Percentiles rank a stretch among this genome's conserved stretches.
phyloP scores from a whole-genome alignment of 2,888 invertebrate species.

The Baronia brevicornis region DNA sequence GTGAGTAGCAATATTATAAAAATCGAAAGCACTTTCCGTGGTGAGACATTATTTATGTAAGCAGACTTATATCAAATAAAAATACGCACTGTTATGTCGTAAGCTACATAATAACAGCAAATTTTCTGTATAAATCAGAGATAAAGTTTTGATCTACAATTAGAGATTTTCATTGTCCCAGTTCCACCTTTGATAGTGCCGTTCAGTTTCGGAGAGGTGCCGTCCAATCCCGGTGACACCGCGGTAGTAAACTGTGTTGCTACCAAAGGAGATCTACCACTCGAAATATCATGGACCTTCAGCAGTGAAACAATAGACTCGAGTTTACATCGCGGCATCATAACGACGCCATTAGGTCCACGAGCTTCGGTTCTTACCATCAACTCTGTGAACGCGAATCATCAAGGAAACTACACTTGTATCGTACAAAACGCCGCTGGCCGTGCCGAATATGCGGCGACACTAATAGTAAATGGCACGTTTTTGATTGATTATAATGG shows the following conservation, averaged over 20 bases:
- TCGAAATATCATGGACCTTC: conserved; percentile 84
- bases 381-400: conserved; percentile 78
- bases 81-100: too few relatives aligned
- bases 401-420: conserved; percentile 81
- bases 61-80: too few relatives aligned
- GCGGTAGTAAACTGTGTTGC: conserved; percentile 71
- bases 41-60: too few relatives aligned
- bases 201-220: conserved; percentile 83
- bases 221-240: conserved; percentile 81
- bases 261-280: conserved; percentile 82
- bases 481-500: conserved; percentile 30
- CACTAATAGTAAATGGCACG: conserved; percentile 81
- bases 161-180: conserved; percentile 60
- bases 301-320: conserved; percentile 78
- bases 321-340: conserved; percentile 69
- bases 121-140: too few relatives aligned
- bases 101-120: too few relatives aligned
- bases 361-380: conserved; percentile 81
- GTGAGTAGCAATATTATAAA: too few relatives aligned
- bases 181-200: conserved; percentile 82
- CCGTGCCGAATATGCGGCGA: conserved; percentile 74
- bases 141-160: conserved; percentile 1
- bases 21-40: too few relatives aligned
- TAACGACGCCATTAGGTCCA: conserved; percentile 68
- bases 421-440: conserved; percentile 79